These are phyloP conservation scores for Ophion ellenae DNA, from an alignment of 2,888 invertebrate genomes.

Conservation along the genomic window DNA sequence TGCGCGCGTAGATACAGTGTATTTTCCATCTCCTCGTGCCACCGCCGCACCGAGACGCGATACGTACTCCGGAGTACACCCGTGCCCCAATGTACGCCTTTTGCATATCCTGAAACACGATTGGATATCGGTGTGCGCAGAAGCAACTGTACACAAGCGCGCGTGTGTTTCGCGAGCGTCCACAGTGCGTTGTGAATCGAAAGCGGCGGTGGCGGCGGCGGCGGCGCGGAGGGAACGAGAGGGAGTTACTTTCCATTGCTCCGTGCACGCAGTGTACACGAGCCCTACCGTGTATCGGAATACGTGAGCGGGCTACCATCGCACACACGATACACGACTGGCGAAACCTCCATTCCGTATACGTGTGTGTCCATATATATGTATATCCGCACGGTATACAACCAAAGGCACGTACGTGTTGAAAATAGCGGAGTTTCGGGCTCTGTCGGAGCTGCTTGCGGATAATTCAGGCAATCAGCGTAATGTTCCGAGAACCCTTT, in stretches of 20 bases:
- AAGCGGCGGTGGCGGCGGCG: background rate
- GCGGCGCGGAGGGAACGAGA: background rate
- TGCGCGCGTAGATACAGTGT: background rate
- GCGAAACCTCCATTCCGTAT: conserved; percentile 14
- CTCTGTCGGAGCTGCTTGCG: conserved; percentile 76
- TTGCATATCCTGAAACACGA: conserved; percentile 16
- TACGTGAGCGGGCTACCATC: conserved; percentile 40
- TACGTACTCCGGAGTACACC: conserved; percentile 22
- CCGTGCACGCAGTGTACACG: conserved; percentile 10
- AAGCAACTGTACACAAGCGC: conserved; percentile 4
- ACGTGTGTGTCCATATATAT: background rate
- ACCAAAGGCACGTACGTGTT: conserved; percentile 53
- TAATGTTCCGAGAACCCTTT: conserved; percentile 82
- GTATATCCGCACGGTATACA: conserved; percentile 6
- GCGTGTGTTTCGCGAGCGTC: conserved; percentile 4
- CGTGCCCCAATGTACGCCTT: conserved; percentile 6
- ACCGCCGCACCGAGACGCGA: conserved; percentile 46
- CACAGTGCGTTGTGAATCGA: background rate
- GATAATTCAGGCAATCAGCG: conserved; percentile 84
- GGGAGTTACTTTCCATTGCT: conserved; percentile 18
- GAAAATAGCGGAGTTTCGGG: conserved; percentile 59
- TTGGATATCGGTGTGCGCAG: conserved; percentile 27
- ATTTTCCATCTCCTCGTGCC: conserved; percentile 16
- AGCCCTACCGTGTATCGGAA: conserved; percentile 49
- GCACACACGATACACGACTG: background rate